Percentiles rank a stretch among this genome's conserved stretches.
phyloP scores from a whole-genome alignment of 2,113 vertebrate genomes.

The Ariopsis seemanni region DNA sequence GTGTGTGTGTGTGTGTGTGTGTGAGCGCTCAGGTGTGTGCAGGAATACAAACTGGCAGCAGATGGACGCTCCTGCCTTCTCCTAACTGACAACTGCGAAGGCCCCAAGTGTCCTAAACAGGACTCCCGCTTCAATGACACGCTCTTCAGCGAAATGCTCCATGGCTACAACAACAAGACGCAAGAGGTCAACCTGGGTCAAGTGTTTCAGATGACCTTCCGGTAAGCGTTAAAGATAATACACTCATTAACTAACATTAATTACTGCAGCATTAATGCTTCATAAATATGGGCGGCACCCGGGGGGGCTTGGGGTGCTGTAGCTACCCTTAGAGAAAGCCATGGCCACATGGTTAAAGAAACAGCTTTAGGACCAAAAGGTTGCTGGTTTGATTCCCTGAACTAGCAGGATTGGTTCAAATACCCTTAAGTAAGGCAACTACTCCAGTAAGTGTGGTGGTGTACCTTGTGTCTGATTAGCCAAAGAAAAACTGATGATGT shows the following conservation, averaged over 20 bases:
- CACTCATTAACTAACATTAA: neutral
- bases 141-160: slow-evolving; percentile 96
- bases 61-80: slow-evolving; percentile 95
- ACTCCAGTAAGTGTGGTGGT: no score
- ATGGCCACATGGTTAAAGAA: no score
- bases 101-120: slow-evolving; percentile 84
- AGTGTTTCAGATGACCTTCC: slow-evolving; percentile 98
- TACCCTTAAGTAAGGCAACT: no score
- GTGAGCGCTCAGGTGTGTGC: slow-evolving; percentile 82
- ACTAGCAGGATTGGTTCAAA: no score
- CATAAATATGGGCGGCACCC: neutral
- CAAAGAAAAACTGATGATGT: no score
- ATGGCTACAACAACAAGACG: slow-evolving; percentile 92
- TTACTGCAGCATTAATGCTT: neutral
- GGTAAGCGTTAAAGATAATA: slow-evolving; percentile 70
- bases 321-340: no score
- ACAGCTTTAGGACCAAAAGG: no score
- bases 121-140: slow-evolving; percentile 91
- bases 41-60: slow-evolving; percentile 91
- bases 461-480: no score
- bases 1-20: slow-evolving; percentile 27
- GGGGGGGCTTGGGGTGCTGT: no score
- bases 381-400: no score
- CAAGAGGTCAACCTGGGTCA: slow-evolving; percentile 93
- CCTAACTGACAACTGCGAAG: slow-evolving; percentile 89